These are phyloP conservation scores for Stercorarius parasiticus DNA, from an alignment of 2,113 vertebrate genomes.

Conservation along the genomic window DNA sequence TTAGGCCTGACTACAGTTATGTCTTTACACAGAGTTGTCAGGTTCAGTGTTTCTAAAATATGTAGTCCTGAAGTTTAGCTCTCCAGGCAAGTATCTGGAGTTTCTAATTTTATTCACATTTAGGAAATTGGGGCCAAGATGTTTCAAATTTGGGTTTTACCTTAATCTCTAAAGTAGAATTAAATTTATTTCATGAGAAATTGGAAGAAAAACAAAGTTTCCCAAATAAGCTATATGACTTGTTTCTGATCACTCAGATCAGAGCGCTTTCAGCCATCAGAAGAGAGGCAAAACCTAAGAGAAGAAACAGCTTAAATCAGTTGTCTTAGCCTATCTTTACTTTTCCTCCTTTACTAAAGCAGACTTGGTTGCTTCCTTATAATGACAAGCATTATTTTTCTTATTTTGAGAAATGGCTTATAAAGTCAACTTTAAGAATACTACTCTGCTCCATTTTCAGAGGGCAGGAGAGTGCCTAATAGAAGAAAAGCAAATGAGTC, in stretches of 20 bases:
- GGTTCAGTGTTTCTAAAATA: background rate
- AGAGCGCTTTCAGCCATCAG: background rate
- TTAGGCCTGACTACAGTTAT: background rate
- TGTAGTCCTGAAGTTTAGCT: background rate
- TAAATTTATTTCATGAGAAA: background rate
- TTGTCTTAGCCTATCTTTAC: background rate
- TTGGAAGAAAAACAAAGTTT: background rate
- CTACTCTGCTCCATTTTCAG: background rate
- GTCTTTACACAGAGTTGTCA: background rate
- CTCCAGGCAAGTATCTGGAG: background rate
- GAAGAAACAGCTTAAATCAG: background rate
- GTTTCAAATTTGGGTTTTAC: background rate
- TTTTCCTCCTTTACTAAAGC: background rate
- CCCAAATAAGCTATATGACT: background rate
- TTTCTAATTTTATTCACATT: background rate
- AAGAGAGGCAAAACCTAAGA: background rate
- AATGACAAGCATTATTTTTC: background rate
- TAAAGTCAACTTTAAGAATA: background rate
- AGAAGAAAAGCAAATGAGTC: background rate
- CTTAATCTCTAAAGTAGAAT: background rate
- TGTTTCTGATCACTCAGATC: background rate
- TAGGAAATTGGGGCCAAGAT: background rate
- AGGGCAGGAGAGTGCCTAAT: background rate
- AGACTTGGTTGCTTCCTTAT: rapidly evolving
- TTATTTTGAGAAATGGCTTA: background rate